Percentiles rank a stretch among this genome's conserved stretches.
Conservation (phyloP, 1,140 invertebrate species). For the Caenorhabditis brenneri region DNA sequence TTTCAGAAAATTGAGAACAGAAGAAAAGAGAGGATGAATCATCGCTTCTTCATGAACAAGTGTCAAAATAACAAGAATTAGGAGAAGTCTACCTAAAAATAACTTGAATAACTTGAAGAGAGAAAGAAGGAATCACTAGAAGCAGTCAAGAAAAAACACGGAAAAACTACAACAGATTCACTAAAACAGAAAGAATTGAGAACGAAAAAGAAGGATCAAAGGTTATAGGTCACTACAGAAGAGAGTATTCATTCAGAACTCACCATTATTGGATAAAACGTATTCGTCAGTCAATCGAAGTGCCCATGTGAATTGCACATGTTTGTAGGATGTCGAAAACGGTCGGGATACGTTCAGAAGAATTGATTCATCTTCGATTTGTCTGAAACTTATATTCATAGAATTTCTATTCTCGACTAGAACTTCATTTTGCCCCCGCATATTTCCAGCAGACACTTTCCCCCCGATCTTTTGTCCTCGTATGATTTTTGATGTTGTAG, state of each 20-base stretch:
- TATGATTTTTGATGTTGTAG: conserved; percentile 26
- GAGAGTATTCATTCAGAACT: not conserved
- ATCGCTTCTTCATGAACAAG: not conserved
- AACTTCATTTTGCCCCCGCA: too few species aligned
- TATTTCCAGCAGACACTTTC: not conserved
- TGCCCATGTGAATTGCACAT: conserved; percentile 57
- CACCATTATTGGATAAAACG: conserved; percentile 50
- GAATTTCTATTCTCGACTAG: too few species aligned
- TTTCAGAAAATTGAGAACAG: conserved; percentile 2
- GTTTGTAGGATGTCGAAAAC: conserved; percentile 56
- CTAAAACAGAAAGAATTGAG: not conserved
- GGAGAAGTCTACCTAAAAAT: not conserved
- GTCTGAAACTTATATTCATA: too few species aligned
- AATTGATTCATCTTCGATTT: conserved; percentile 46
- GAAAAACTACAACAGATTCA: too few species aligned
- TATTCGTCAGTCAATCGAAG: conserved; percentile 54
- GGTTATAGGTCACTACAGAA: not conserved
- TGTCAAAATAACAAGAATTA: conserved; percentile 13
- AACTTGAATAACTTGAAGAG: not conserved
- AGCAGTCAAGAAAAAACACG: too few species aligned
- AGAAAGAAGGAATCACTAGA: too few species aligned
- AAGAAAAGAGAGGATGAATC: not conserved
- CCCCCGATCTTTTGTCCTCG: not conserved
- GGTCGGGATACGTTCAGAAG: conserved; percentile 55
- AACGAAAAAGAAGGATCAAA: not conserved